Conservation (phyloP, 2,113 vertebrate genomes). For the Sialia sialis region DNA sequence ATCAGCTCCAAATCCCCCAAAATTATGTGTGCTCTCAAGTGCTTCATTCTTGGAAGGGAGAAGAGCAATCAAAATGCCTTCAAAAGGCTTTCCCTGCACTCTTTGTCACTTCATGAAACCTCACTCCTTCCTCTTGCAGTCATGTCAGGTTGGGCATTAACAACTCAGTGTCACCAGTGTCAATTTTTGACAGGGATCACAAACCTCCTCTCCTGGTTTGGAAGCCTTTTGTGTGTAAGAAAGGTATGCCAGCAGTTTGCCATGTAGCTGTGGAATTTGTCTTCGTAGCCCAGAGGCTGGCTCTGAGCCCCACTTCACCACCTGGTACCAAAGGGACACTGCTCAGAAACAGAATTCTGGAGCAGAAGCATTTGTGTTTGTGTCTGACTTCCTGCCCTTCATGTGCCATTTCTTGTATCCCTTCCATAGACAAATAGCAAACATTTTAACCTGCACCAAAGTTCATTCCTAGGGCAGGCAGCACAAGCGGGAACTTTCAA, state of each 20-base stretch:
- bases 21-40: not conserved
- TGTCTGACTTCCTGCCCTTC: not conserved
- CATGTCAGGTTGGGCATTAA: not conserved
- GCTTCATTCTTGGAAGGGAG: not conserved
- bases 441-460: not conserved
- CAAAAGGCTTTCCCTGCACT: not conserved
- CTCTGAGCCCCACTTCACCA: not conserved
- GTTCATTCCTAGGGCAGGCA: not conserved
- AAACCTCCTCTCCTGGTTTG: not conserved
- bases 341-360: not conserved
- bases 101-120: not conserved
- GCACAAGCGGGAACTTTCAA: not conserved
- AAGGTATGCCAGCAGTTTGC: not conserved
- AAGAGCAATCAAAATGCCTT: not conserved
- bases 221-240: not conserved
- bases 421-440: not conserved
- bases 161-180: not conserved
- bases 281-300: not conserved
- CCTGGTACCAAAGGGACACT: not conserved
- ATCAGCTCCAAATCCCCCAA: not conserved
- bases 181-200: not conserved
- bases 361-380: not conserved
- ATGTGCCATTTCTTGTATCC: accelerated
- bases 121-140: not conserved
- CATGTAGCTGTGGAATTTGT: not conserved